phyloP scores from a whole-genome alignment of 1,140 invertebrate species.

The Megalopta genalis region DNA sequence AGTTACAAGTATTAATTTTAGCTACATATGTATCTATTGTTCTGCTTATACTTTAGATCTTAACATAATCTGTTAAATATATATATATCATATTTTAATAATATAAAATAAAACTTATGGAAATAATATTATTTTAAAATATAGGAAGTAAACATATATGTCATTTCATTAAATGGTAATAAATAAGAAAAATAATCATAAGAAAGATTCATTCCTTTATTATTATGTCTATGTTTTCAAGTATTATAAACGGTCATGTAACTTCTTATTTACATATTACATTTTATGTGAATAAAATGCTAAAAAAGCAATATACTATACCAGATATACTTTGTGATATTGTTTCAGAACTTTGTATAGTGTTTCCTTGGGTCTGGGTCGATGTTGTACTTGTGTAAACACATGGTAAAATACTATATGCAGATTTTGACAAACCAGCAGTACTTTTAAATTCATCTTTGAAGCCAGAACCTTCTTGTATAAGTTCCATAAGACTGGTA shows the following conservation, averaged over 20 bases:
- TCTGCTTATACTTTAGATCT: no score
- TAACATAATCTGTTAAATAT: no score
- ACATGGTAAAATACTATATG: conserved; percentile 87
- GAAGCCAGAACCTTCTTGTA: conserved; percentile 89
- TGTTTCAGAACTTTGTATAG: conserved; percentile 71
- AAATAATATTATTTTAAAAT: no score
- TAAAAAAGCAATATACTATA: conserved; percentile 35
- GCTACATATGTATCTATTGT: no score
- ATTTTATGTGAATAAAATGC: neutral
- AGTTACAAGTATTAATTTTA: no score
- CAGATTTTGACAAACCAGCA: conserved; percentile 85
- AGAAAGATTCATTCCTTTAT: neutral
- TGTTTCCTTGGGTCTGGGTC: conserved; percentile 83
- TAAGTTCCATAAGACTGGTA: conserved; percentile 85
- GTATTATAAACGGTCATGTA: conserved; percentile 4
- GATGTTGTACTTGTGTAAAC: conserved; percentile 86
- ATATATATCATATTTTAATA: neutral
- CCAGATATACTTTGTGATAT: conserved; percentile 72
- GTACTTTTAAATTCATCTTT: conserved; percentile 88
- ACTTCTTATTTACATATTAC: neutral
- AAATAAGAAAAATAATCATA: neutral
- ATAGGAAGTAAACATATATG: neutral
- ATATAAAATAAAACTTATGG: neutral
- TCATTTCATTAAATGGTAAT: neutral
- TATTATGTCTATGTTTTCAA: neutral